Percentiles rank a stretch among this genome's conserved stretches.
These are phyloP conservation scores for Marisa cornuarietis DNA, from an alignment of 1,140 invertebrate genomes.

Conservation along the genomic window DNA sequence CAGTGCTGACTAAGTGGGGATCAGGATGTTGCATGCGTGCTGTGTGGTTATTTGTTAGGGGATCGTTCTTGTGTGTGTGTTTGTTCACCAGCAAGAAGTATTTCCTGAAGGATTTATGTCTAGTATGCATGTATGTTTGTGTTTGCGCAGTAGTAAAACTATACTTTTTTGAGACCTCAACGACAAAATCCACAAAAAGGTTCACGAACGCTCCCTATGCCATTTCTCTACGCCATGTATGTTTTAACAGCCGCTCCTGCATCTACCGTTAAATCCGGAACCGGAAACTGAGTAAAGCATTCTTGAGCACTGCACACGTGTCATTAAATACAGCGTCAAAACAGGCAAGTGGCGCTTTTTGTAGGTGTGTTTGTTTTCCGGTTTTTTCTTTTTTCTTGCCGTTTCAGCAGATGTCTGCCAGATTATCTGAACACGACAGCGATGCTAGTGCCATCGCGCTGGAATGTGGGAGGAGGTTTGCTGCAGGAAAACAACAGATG, in stretches of 20 bases:
- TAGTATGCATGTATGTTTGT: background rate
- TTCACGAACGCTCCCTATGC: too few species aligned
- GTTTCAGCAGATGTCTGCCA: background rate
- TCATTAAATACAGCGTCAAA: slow-evolving; percentile 35
- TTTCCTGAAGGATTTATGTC: background rate
- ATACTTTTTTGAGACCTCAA: background rate
- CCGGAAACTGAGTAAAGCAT: slow-evolving; percentile 18
- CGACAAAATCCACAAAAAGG: too few species aligned
- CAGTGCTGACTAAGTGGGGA: too few species aligned
- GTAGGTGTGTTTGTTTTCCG: background rate
- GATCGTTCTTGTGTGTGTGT: background rate
- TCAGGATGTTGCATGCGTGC: too few species aligned
- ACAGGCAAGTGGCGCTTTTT: slow-evolving; percentile 18
- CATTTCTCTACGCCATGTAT: background rate
- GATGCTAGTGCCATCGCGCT: background rate
- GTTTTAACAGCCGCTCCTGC: background rate
- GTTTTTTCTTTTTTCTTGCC: background rate
- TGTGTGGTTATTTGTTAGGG: too few species aligned
- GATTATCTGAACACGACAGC: background rate
- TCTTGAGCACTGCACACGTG: slow-evolving; percentile 24
- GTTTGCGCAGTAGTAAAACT: background rate
- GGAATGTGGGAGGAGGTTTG: background rate
- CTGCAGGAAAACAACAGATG: background rate
- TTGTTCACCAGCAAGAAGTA: background rate
- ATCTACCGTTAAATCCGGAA: slow-evolving; percentile 6